These are phyloP conservation scores for Pseudomyrmex flavicornis DNA, from an alignment of 1,140 invertebrate genomes.

Conservation along the genomic window DNA sequence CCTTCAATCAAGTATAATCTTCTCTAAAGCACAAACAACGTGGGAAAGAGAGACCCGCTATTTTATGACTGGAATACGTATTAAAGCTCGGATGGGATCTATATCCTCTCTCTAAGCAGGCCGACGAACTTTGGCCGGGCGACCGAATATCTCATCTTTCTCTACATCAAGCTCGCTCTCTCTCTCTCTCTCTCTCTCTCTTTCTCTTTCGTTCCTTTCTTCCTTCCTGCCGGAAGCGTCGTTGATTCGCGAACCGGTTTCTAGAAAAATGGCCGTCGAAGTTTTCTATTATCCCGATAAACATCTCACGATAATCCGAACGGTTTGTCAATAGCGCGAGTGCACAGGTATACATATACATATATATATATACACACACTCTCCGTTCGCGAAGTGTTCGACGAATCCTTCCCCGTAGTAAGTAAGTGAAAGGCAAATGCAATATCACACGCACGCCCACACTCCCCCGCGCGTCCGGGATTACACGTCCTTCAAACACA, in stretches of 20 bases:
- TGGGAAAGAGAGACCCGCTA: not conserved
- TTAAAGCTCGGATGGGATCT: slow-evolving; percentile 25
- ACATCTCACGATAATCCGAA: slow-evolving; percentile 57
- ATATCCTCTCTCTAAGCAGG: slow-evolving; percentile 27
- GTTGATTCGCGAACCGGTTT: slow-evolving; percentile 24
- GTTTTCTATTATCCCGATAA: slow-evolving; percentile 71
- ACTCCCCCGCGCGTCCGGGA: not conserved
- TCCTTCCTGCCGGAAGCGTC: slow-evolving; percentile 29
- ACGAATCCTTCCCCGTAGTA: slow-evolving; percentile 28
- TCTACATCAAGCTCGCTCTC: slow-evolving; percentile 26
- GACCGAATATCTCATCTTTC: slow-evolving; percentile 39
- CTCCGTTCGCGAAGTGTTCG: slow-evolving; percentile 15
- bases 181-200: slow-evolving; percentile 12
- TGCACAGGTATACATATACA: not conserved
- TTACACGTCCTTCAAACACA: slow-evolving; percentile 43
- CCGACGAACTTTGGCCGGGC: slow-evolving; percentile 18
- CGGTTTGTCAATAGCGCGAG: slow-evolving; percentile 61
- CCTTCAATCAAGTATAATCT: slow-evolving; percentile 27
- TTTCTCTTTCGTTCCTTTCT: slow-evolving; percentile 6
- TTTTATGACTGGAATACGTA: slow-evolving; percentile 38
- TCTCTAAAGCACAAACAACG: not conserved
- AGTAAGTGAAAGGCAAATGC: slow-evolving; percentile 48
- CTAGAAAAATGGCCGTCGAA: slow-evolving; percentile 67
- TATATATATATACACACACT: not conserved
- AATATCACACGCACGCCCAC: slow-evolving; percentile 26